A percentile compares a stretch with the other conserved stretches of the same genome.
phyloP scores from a whole-genome alignment of 2,113 vertebrate genomes.

The Phyllostomus discolor region DNA sequence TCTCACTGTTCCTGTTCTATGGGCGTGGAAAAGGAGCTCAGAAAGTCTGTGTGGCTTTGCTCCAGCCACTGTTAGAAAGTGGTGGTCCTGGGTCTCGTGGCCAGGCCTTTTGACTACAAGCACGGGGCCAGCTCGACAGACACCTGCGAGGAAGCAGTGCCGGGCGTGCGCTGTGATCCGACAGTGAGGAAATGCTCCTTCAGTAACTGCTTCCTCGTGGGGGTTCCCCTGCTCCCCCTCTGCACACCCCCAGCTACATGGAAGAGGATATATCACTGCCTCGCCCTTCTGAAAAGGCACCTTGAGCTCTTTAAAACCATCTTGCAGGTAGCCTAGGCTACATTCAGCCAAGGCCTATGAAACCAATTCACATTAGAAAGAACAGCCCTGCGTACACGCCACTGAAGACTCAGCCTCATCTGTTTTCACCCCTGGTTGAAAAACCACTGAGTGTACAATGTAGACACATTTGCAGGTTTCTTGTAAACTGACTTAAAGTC shows the following conservation, averaged over 20 bases:
- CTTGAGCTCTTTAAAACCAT: not conserved
- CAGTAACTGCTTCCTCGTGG: not conserved
- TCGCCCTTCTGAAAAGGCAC: not conserved
- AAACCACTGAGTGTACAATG: not conserved
- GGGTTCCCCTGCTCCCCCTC: not conserved
- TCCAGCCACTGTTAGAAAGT: not conserved
- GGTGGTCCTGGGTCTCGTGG: not conserved
- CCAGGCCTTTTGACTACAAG: not conserved
- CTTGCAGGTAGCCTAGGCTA: not conserved
- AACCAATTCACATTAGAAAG: not conserved
- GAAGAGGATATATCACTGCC: not conserved
- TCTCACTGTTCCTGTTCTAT: no score
- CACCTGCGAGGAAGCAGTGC: not conserved
- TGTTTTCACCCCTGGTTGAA: not conserved
- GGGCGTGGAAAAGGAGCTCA: not conserved
- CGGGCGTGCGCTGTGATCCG: accelerated
- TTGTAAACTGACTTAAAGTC: not conserved
- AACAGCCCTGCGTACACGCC: not conserved
- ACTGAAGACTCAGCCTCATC: not conserved
- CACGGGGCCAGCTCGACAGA: not conserved
- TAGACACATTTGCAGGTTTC: not conserved
- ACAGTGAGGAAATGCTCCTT: not conserved
- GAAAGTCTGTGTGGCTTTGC: not conserved
- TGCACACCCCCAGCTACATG: not conserved
- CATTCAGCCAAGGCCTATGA: not conserved